These are phyloP conservation scores for Troides helena DNA, from an alignment of 2,888 invertebrate species.

Conservation along the genomic window DNA sequence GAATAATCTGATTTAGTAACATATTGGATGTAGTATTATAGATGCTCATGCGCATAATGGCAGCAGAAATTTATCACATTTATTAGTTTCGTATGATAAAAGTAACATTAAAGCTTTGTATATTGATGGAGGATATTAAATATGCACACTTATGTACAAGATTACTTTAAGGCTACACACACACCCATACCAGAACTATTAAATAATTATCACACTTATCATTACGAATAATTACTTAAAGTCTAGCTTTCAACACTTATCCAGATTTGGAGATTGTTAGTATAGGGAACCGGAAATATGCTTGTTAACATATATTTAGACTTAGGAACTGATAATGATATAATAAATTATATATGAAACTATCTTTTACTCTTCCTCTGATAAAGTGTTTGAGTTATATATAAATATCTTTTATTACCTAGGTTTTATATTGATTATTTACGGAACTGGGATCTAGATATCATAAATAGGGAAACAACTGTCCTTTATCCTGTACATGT, in stretches of 20 bases:
- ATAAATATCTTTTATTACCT: conserved; percentile 24
- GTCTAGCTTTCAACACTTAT: conserved; percentile 25
- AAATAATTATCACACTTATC: conserved; percentile 46
- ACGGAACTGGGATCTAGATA: conserved; percentile 20
- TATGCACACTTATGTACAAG: conserved; percentile 49
- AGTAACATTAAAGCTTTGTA: conserved; percentile 66
- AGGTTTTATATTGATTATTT: not conserved
- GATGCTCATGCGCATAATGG: conserved; percentile 49
- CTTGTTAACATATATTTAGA: conserved; percentile 35
- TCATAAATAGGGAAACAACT: not conserved
- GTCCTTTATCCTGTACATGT: not conserved
- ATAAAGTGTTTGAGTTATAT: conserved; percentile 21
- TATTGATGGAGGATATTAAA: conserved; percentile 44
- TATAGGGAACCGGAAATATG: conserved; percentile 33
- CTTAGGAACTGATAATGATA: conserved; percentile 59
- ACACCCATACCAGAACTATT: conserved; percentile 48
- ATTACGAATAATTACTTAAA: conserved; percentile 29
- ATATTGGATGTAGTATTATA: conserved; percentile 14
- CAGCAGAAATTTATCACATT: conserved; percentile 66
- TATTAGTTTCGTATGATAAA: conserved; percentile 56
- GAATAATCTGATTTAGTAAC: conserved; percentile 31
- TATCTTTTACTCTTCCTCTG: conserved; percentile 22
- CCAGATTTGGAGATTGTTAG: conserved; percentile 31
- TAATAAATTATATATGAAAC: conserved; percentile 60
- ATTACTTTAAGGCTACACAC: conserved; percentile 38